phyloP scores from a whole-genome alignment of 2,888 invertebrate species.

The Philopedon plagiatum region DNA sequence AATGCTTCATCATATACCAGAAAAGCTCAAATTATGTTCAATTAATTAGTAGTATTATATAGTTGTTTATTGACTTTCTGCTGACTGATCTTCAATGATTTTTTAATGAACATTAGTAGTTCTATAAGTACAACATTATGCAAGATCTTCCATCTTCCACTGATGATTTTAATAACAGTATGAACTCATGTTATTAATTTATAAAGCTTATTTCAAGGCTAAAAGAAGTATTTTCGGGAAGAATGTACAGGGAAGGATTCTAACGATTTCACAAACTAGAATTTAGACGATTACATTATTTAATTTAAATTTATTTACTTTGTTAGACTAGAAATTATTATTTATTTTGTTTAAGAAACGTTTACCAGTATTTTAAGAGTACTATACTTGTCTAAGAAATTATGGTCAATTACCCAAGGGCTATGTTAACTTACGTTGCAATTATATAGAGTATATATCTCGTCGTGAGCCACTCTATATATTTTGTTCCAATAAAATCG shows the following conservation, averaged over 20 bases:
- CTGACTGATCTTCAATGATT: not conserved
- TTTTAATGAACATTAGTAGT: not conserved
- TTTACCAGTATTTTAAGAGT: too few relatives aligned
- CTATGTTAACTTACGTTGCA: not conserved
- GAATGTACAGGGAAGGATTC: too few relatives aligned
- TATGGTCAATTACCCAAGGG: not conserved
- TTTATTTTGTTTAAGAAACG: too few relatives aligned
- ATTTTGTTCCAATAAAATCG: conserved; percentile 5
- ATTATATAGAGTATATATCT: not conserved
- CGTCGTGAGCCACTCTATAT: conserved; percentile 3
- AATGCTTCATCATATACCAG: not conserved
- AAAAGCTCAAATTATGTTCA: not conserved
- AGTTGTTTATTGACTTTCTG: too few relatives aligned
- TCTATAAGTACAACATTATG: not conserved
- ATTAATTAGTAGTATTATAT: not conserved
- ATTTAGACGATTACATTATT: too few relatives aligned
- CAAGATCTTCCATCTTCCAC: not conserved
- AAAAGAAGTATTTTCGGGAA: too few relatives aligned
- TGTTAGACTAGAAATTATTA: too few relatives aligned
- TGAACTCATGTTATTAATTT: not conserved
- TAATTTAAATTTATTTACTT: too few relatives aligned
- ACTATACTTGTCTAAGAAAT: not conserved
- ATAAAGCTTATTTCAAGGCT: not conserved
- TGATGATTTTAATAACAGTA: not conserved
- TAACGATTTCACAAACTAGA: too few relatives aligned